Conservation (phyloP, 2,888 invertebrate genomes). For the Digitonthophagus gazella region DNA sequence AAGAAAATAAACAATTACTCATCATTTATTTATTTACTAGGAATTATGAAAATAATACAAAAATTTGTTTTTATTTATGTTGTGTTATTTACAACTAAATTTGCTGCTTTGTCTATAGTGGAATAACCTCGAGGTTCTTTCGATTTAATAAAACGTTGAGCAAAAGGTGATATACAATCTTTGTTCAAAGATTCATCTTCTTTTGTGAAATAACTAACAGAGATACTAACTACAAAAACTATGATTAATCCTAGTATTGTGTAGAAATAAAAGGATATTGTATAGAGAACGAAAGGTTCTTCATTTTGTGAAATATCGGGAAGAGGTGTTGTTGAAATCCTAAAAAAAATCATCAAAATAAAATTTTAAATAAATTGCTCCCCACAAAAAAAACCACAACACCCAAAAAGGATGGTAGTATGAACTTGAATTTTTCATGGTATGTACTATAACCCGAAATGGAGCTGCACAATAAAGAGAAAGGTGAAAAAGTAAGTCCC, state of each 20-base stretch:
- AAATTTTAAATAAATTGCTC: constrained; percentile 11
- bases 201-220: constrained; percentile 63
- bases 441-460: too few relatives aligned
- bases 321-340: background rate
- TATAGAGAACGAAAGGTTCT: constrained; percentile 56
- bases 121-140: constrained; percentile 2
- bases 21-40: too few relatives aligned
- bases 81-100: background rate
- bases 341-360: background rate
- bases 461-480: too few relatives aligned
- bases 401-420: too few relatives aligned
- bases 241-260: constrained; percentile 61
- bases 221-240: constrained; percentile 59
- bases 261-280: constrained; percentile 69
- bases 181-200: constrained; percentile 55
- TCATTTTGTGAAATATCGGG: background rate
- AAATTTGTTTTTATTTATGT: too few relatives aligned
- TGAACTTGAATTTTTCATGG: too few relatives aligned
- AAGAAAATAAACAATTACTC: too few relatives aligned
- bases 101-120: constrained; percentile 11
- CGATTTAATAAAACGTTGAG: constrained; percentile 7
- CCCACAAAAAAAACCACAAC: too few relatives aligned
- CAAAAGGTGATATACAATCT: constrained; percentile 57
- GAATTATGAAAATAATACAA: too few relatives aligned
- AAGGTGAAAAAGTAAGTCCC: too few relatives aligned